phyloP scores from a whole-genome alignment of 2,797 vertebrate genomes.

The Pseudocheirus occidentalis region DNA sequence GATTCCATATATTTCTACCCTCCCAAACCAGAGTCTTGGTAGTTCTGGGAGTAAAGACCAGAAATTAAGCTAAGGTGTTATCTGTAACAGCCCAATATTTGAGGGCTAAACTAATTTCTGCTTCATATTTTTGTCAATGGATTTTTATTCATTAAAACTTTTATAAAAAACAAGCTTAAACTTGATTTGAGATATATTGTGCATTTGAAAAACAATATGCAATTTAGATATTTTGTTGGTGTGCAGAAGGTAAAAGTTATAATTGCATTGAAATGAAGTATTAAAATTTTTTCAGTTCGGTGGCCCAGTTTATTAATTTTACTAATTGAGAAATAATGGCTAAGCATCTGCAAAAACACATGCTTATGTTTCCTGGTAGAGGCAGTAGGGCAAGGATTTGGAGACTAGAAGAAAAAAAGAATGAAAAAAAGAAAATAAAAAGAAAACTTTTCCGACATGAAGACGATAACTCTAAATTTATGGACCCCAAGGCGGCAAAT shows the following conservation, averaged over 20 bases:
- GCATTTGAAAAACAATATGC: not conserved
- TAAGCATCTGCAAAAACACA: slow-evolving; percentile 7
- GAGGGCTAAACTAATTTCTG: slow-evolving; percentile 16
- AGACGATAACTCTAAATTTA: slow-evolving; percentile 44
- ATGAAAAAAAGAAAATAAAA: slow-evolving; percentile 27
- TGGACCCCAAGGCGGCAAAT: not conserved
- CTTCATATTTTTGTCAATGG: slow-evolving; percentile 15
- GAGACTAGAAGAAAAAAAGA: not conserved
- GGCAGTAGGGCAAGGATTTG: not conserved
- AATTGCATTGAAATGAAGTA: slow-evolving; percentile 29
- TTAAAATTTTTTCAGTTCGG: slow-evolving; percentile 26
- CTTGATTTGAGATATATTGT: slow-evolving; percentile 32
- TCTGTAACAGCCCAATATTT: slow-evolving; percentile 7
- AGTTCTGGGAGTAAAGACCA: slow-evolving; percentile 21
- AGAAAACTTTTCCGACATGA: not conserved
- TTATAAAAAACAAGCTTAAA: slow-evolving; percentile 47
- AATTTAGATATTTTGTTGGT: not conserved
- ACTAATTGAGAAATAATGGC: not conserved
- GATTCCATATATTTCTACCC: slow-evolving; percentile 55
- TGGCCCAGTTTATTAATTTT: slow-evolving; percentile 34
- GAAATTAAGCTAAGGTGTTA: slow-evolving; percentile 64
- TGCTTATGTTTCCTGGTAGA: not conserved
- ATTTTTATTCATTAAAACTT: slow-evolving; percentile 46
- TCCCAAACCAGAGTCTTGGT: slow-evolving; percentile 26
- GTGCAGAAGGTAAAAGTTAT: not conserved